Percentiles rank a stretch among this genome's conserved stretches.
Conservation (phyloP, 92 coral and sea anemone species). For the Heteractis magnifica region DNA sequence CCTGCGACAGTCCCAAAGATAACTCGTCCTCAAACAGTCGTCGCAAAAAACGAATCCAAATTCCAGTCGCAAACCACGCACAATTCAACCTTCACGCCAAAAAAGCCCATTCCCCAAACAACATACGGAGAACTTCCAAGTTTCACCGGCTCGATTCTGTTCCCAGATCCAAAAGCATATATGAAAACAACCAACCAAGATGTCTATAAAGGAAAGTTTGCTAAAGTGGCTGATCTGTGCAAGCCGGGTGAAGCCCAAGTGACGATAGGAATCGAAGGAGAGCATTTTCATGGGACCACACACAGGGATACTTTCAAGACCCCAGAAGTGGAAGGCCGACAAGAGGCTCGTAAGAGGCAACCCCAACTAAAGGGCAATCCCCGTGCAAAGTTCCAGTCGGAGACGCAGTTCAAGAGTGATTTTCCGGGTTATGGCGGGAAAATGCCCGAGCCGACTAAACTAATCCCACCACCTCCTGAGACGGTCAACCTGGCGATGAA, state of each 20-base stretch:
- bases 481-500: conserved; percentile 85
- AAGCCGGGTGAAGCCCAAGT: conserved; percentile 74
- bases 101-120: conserved; percentile 66
- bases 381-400: conserved; percentile 82
- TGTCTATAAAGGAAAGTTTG: conserved; percentile 84
- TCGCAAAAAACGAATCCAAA: conserved; percentile 52
- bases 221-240: conserved; percentile 76
- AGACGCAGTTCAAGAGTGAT: conserved; percentile 92
- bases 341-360: conserved; percentile 53
- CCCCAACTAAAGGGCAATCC: conserved; percentile 60
- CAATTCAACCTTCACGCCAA: conserved; percentile 75
- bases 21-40: conserved; percentile 77
- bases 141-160: conserved; percentile 84
- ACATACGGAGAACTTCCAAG: conserved; percentile 87
- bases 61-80: conserved; percentile 88
- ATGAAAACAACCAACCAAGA: conserved; percentile 91
- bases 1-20: conserved; percentile 64
- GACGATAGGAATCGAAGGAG: conserved; percentile 85
- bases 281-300: conserved; percentile 70
- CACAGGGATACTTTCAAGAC: conserved; percentile 75
- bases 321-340: conserved; percentile 66
- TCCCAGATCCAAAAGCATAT: conserved; percentile 69
- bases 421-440: conserved; percentile 86
- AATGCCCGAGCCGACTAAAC: conserved; percentile 84
- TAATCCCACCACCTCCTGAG: conserved; percentile 88